These are phyloP conservation scores for Atta texana DNA, from an alignment of 1,140 invertebrate species.

Conservation along the genomic window DNA sequence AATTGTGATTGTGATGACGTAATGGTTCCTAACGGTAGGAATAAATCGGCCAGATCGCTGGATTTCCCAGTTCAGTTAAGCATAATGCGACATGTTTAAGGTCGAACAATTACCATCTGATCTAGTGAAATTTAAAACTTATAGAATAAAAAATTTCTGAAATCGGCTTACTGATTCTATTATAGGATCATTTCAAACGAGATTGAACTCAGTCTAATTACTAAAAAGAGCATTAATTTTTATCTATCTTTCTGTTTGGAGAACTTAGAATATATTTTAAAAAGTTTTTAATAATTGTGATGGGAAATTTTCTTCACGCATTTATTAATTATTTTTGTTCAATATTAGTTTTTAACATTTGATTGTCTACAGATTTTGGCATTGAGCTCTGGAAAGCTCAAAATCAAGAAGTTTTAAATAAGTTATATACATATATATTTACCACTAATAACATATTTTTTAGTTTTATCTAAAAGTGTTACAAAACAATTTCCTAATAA, in stretches of 20 bases:
- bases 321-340: not conserved
- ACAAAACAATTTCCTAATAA: too few relatives aligned
- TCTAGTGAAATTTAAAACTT: not conserved
- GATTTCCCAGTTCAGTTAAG: conserved; percentile 39
- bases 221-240: not conserved
- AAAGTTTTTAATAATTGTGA: not conserved
- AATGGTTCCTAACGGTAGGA: not conserved
- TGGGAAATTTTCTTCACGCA: not conserved
- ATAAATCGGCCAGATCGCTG: conserved; percentile 1
- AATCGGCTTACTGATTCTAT: not conserved
- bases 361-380: not conserved
- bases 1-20: not conserved
- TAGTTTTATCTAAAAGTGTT: too few relatives aligned
- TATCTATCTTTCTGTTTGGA: not conserved
- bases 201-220: not conserved
- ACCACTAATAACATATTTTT: too few relatives aligned
- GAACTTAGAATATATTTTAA: not conserved
- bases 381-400: not conserved
- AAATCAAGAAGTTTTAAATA: not conserved
- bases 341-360: not conserved
- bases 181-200: not conserved
- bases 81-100: not conserved
- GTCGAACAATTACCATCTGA: not conserved
- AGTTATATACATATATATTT: too few relatives aligned
- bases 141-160: not conserved